Base-by-base conservation (phyloP, 2,888 invertebrate genomes). In the Perizoma affinitatum region DNA sequence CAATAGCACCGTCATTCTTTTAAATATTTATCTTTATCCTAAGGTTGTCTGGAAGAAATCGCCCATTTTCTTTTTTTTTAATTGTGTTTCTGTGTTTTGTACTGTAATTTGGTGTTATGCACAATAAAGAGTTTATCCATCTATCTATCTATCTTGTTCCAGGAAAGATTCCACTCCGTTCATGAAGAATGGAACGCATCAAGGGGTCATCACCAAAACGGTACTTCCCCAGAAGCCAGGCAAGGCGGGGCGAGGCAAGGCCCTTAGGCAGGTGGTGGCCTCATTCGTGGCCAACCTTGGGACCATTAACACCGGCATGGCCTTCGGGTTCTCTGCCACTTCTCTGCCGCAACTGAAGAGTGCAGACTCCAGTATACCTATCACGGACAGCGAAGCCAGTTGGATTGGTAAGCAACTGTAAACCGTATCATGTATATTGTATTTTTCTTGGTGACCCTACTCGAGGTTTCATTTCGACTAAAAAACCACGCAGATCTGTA, bases 291-390 rank as follows among this genome's bases (percentile, higher is more conserved):
- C 94, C 4, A 95, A 95, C 74, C 79, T 95, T 8, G 95, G 95
- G 0, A 95, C 95, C 38, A 93, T 95, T 60, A 95, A 95, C 79
- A 95, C 95, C 0, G 95, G 95, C 44, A 93, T 95, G 93, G 94
- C 93, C 0, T 95, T 95, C 72, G 95, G 95, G 0, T 95, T 95
- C 76, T 94, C 95, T 0, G 95, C 95, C 2, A 95, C 95, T 0
- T 94, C 94, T 0, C 79, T 95, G 44, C 95, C 95, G 1, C 95
- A 95, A 70, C 75, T 95, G 46, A 84, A 92, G 76, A 83, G 84
- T 41, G 65, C 81, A 0, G 82, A 89, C 47, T 94, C 94, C 7
- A 79, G 79, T 49, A 91, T 95, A 69, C 85, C 78, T n/a, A 90
- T 95, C 4, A 89, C 90, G n/a, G 90, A 92, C 0, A 74, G 74